Conservation (phyloP, 1,140 invertebrate genomes). For the Drosophila nigrodunni region DNA sequence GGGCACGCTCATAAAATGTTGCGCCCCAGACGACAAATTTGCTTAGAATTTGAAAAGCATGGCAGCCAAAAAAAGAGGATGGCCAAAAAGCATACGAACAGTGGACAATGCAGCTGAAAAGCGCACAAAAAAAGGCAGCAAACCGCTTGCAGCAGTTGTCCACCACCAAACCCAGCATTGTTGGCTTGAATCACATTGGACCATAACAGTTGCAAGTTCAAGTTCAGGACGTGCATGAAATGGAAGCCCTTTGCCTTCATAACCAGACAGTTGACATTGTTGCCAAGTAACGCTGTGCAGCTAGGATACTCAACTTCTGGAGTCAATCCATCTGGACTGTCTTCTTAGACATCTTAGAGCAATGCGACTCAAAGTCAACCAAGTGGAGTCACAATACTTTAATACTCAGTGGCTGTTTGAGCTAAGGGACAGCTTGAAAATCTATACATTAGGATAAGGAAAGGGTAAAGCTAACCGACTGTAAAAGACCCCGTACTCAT, state of each 20-base stretch:
- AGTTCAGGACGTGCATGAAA: constrained; percentile 67
- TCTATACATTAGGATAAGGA: no score
- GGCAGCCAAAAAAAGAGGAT: constrained; percentile 60
- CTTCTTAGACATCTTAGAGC: not conserved
- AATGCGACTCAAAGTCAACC: not conserved
- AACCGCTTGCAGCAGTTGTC: constrained; percentile 31
- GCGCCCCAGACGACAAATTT: constrained; percentile 73
- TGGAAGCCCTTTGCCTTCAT: constrained; percentile 46
- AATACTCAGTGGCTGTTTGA: not conserved
- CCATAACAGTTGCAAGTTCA: constrained; percentile 75
- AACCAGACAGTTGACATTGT: not conserved
- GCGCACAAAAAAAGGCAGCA: constrained; percentile 18
- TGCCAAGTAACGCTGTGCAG: constrained; percentile 4
- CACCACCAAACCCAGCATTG: constrained; percentile 35
- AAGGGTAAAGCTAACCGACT: no score
- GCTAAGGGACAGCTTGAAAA: not conserved
- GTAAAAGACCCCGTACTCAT: no score
- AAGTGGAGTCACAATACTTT: not conserved
- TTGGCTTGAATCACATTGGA: constrained; percentile 43
- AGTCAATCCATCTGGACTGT: constrained; percentile 3
- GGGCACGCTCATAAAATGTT: constrained; percentile 80
- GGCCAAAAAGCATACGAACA: constrained; percentile 15
- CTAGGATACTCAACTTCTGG: not conserved
- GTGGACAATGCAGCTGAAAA: constrained; percentile 14
- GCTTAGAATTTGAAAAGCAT: constrained; percentile 81